Evolutionary conservation across 35 echinoderm and acorn worm genomes (phyloP), one percentile per base, ranked within the genome.

Genomic region (Eucidaris tribuloides): DNA sequence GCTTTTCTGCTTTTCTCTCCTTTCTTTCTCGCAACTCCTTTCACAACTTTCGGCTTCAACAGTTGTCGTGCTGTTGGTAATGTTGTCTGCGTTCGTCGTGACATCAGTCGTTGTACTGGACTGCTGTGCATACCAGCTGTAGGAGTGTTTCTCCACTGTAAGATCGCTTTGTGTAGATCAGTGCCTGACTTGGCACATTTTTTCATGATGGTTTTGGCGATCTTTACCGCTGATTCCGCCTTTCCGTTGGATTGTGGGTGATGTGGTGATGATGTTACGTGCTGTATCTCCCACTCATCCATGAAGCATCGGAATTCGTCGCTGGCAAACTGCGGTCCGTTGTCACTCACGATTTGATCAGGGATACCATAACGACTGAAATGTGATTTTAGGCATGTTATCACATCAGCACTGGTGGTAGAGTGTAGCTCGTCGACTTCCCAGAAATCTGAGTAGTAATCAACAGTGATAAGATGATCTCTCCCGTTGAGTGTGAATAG

Each of bases 381-480:
- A 54, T 87, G 56, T 29, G 35, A 36, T 19, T 79, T 87, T 17
- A 79, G 40, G 39, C 77, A 78, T 15, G 42, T 79, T 6, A 95
- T 85, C 0, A 83, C 87, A 11, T 46, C 89, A 18, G 39, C 3
- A 4, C 40, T 27, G 1, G 76, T 33, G 17, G 86, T 80, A n/a
- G 80, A 42, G 27, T 42, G 20, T 3, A 90, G 65, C 25, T 81
- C 45, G 65, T 95, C 87, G 7, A 90, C 38, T 78, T 95, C 87
- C 86, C 77, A 86, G 50, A 94, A 95, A 18, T 78, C 68, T 45
- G 86, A 89, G 42, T 79, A 83, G 78, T 90, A 90, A 45, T 95
- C 91, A 11, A 94, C 87, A 38, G 80, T 86, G 2, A 80, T 72
- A 23, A 91, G 52, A 35, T 86, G 85, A 19, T 86, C 82, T 43